A percentile compares a stretch with the other conserved stretches of the same genome.
phyloP scores from a whole-genome alignment of 2,888 invertebrate genomes.

The Antheraea assamensis region DNA sequence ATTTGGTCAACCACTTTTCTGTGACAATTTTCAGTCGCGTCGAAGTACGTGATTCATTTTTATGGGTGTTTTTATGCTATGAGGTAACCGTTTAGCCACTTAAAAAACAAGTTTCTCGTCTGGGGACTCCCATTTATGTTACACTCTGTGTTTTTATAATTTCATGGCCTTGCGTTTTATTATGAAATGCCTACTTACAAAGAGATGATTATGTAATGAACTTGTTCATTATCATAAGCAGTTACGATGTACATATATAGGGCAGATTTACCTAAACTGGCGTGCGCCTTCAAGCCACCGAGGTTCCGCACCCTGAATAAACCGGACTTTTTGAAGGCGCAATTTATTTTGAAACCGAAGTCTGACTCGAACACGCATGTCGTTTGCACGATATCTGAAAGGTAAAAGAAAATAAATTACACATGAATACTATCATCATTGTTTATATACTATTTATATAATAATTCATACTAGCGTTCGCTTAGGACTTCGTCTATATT shows the following conservation, averaged over 20 bases:
- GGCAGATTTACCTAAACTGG: constrained; percentile 89
- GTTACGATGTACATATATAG: neutral
- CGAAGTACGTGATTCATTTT: no score
- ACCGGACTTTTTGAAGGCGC: constrained; percentile 95
- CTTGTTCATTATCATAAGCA: neutral
- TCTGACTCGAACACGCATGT: constrained; percentile 94
- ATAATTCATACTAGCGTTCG: neutral
- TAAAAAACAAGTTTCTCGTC: no score
- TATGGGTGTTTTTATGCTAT: no score
- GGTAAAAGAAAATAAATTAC: constrained; percentile 14
- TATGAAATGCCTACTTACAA: neutral
- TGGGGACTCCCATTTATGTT: no score
- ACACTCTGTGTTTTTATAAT: no score
- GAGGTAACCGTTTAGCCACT: no score
- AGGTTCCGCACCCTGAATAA: constrained; percentile 95
- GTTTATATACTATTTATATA: neutral
- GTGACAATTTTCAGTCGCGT: no score
- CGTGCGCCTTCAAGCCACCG: constrained; percentile 94
- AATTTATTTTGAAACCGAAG: constrained; percentile 94
- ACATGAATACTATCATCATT: neutral
- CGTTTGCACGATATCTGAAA: constrained; percentile 85
- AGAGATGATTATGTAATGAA: neutral
- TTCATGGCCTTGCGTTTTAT: neutral
- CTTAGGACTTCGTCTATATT: no score
- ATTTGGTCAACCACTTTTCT: no score